Evolutionary conservation across 1,140 invertebrate genomes (phyloP).

Genomic region (Listronotus oregonensis): DNA sequence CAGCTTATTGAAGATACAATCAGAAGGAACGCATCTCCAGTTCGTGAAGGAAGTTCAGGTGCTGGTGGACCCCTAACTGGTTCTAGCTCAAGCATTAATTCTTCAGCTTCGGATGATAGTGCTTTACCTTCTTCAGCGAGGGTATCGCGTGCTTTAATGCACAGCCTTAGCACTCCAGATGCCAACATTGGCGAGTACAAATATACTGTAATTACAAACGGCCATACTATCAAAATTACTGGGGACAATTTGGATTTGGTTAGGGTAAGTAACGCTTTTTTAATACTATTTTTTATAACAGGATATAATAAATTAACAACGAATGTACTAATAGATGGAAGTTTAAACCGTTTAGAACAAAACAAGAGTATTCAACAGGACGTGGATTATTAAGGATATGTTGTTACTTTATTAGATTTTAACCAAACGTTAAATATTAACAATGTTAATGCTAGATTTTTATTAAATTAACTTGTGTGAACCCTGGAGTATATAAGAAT

Average conservation of each 20-base stretch:
- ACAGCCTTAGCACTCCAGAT: slow-evolving; percentile 82
- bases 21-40: slow-evolving; percentile 86
- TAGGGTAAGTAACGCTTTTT: slow-evolving; percentile 63
- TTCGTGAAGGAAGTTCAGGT: slow-evolving; percentile 62
- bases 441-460: too few relatives aligned
- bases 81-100: slow-evolving; percentile 71
- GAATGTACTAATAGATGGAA: too few relatives aligned
- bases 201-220: slow-evolving; percentile 81
- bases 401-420: too few relatives aligned
- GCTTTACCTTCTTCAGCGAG: slow-evolving; percentile 49
- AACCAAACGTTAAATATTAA: too few relatives aligned
- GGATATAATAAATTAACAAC: too few relatives aligned
- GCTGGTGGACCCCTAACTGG: slow-evolving; percentile 66
- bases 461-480: too few relatives aligned
- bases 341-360: too few relatives aligned
- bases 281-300: too few relatives aligned
- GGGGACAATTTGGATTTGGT: slow-evolving; percentile 82
- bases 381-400: too few relatives aligned
- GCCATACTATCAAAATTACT: slow-evolving; percentile 81
- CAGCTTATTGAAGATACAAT: slow-evolving; percentile 92
- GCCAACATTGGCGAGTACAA: slow-evolving; percentile 84
- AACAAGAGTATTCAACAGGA: too few relatives aligned
- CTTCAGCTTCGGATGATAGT: slow-evolving; percentile 75
- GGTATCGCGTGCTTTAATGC: slow-evolving; percentile 66
- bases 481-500: too few relatives aligned